These are phyloP conservation scores for Coreoperca whiteheadi DNA, from an alignment of 2,113 vertebrate genomes.

Conservation along the genomic window DNA sequence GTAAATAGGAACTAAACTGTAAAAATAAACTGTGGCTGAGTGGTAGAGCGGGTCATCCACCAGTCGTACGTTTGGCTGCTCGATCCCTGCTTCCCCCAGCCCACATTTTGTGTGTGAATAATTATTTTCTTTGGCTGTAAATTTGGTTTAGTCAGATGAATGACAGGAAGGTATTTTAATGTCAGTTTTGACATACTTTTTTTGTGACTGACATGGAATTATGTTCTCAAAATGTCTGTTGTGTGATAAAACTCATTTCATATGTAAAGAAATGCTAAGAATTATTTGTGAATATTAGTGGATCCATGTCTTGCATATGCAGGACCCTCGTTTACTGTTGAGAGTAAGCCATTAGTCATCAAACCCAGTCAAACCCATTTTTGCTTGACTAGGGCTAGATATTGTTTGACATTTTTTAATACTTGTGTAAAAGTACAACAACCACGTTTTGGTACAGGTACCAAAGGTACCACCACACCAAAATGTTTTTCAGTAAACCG, in stretches of 20 bases:
- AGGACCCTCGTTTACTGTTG: background rate
- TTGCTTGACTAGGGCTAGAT: background rate
- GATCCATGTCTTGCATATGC: background rate
- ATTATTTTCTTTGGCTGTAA: too few relatives aligned
- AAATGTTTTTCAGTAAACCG: too few relatives aligned
- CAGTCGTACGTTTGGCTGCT: too few relatives aligned
- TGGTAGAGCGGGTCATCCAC: too few relatives aligned
- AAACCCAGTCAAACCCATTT: background rate
- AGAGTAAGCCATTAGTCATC: conserved; percentile 16
- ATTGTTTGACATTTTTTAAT: background rate
- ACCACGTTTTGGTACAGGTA: background rate
- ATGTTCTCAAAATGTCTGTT: background rate
- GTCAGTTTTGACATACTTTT: conserved; percentile 2
- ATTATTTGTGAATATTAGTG: background rate
- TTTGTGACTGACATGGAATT: conserved; percentile 10
- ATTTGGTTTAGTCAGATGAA: background rate
- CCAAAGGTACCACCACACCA: too few relatives aligned
- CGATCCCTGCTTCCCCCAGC: too few relatives aligned
- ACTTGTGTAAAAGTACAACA: background rate
- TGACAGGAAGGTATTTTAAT: background rate
- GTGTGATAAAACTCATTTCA: conserved; percentile 18
- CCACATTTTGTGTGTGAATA: too few relatives aligned
- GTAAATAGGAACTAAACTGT: too few relatives aligned
- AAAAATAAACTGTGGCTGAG: too few relatives aligned
- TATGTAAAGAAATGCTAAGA: conserved; percentile 15